A percentile compares a stretch with the other conserved stretches of the same genome.
These are phyloP conservation scores for Merops nubicus DNA, from an alignment of 2,113 vertebrate genomes.

Conservation along the genomic window DNA sequence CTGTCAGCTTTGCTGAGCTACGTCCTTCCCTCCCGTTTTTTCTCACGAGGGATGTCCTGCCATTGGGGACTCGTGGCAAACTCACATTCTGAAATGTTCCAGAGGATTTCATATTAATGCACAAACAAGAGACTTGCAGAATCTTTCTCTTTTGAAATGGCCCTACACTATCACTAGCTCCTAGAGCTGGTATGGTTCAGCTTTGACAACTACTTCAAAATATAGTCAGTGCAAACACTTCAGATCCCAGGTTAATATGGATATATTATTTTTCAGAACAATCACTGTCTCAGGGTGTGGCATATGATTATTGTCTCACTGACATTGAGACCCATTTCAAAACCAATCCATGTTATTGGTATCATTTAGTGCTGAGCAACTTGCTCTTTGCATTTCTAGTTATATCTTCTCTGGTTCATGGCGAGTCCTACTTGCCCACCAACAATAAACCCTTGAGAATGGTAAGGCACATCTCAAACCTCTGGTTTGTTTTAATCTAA, in stretches of 20 bases:
- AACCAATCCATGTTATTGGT: background rate
- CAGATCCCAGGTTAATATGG: background rate
- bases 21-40: background rate
- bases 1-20: constrained; percentile 5
- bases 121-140: background rate
- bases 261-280: background rate
- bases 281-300: background rate
- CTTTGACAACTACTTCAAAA: background rate
- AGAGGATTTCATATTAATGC: constrained; percentile 1
- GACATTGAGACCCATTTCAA: background rate
- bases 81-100: constrained; percentile 23
- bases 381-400: background rate
- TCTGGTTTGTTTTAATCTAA: background rate
- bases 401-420: background rate
- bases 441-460: background rate
- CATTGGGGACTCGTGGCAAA: background rate
- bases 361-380: accelerated
- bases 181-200: background rate
- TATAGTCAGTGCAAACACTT: background rate
- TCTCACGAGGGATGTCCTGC: background rate
- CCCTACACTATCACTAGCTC: background rate
- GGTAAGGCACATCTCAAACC: background rate
- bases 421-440: background rate
- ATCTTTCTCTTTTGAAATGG: background rate
- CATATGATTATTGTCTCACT: background rate